Evolutionary conservation across 2,113 vertebrate genomes (phyloP).

Genomic region (Dasypus novemcinctus): DNA sequence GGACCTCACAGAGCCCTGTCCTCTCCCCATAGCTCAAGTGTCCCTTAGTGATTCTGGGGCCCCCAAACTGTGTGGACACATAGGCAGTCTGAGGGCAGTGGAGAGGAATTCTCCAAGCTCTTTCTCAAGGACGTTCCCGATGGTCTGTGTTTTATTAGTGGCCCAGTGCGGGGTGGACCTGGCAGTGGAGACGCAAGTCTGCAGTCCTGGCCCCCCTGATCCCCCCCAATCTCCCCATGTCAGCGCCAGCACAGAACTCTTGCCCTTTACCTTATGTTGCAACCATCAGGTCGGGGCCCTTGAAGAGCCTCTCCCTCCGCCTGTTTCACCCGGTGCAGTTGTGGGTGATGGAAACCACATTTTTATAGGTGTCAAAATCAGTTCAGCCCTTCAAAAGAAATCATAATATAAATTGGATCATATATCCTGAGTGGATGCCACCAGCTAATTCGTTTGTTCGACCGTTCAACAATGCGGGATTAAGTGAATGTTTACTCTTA

Average conservation of each 20-base stretch:
- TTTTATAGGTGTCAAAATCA: conserved; percentile 85
- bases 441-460: conserved; percentile 83
- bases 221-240: background rate
- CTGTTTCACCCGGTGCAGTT: conserved; percentile 72
- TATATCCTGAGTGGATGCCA: conserved; percentile 85
- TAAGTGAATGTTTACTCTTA: conserved; percentile 82
- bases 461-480: conserved; percentile 81
- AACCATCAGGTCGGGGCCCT: conserved; percentile 71
- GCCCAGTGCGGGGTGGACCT: conserved; percentile 52
- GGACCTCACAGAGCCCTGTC: background rate
- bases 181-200: conserved; percentile 73
- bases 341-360: conserved; percentile 85
- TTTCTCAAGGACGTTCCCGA: conserved; percentile 50
- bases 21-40: conserved; percentile 20
- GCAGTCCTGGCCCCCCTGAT: conserved; percentile 25
- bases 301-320: conserved; percentile 70
- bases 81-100: conserved; percentile 48
- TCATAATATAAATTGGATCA: conserved; percentile 84
- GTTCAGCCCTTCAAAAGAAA: conserved; percentile 84
- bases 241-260: conserved; percentile 32
- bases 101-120: conserved; percentile 46
- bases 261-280: conserved; percentile 73
- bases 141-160: conserved; percentile 63
- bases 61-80: conserved; percentile 60
- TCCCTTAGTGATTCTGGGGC: conserved; percentile 62